Base-by-base conservation (phyloP, 1,140 invertebrate species). In the Psilanteris sp. region DNA sequence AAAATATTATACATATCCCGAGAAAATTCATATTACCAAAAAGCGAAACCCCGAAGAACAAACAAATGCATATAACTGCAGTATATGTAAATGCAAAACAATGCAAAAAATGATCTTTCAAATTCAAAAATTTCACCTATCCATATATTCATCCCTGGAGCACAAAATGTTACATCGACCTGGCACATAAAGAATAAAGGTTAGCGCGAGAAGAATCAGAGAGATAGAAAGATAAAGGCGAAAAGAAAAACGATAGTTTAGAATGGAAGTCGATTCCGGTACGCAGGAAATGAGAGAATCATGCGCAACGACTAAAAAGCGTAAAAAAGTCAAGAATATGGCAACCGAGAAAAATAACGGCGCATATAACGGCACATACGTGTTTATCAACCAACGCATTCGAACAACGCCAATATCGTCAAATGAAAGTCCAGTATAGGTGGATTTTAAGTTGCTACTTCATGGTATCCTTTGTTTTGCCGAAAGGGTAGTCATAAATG, bases 261-360 rank as follows among this genome's bases (percentile, higher is more conserved):
- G 55, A 72, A 72, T 72, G 50, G 24, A 44, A 72, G 74, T 62
- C 55, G 68, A 77, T 72, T 72, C 67, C 48, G 48, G 67, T 22
- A 77, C 61, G 62, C 61, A 68, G 74, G 74, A 72, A 77, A 77
- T 77, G 74, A 77, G 55, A 61, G 67, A 77, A 72, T 67, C 74
- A 57, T 72, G 74, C 62, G 57, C 55, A 52, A 67, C 62, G 48
- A 64, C 48, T 67, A 32, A 68, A 77, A 71, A 34, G 5, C 20
- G 46, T n/a, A 41, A 44, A 52, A 52, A 37, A 41, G 13, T 3
- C 4, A 41, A 20, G 22, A 57, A 31, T 13, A 54, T 10, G 22
- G 5, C 9, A 7, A 9, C 2, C n/a, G n/a, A 50, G 46, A 55
- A 67, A 66, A 66, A 61, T 66, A 57, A 62, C 8, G 24, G 32